These are phyloP conservation scores for Anticlea derivata DNA, from an alignment of 2,888 invertebrate genomes.

Conservation along the genomic window DNA sequence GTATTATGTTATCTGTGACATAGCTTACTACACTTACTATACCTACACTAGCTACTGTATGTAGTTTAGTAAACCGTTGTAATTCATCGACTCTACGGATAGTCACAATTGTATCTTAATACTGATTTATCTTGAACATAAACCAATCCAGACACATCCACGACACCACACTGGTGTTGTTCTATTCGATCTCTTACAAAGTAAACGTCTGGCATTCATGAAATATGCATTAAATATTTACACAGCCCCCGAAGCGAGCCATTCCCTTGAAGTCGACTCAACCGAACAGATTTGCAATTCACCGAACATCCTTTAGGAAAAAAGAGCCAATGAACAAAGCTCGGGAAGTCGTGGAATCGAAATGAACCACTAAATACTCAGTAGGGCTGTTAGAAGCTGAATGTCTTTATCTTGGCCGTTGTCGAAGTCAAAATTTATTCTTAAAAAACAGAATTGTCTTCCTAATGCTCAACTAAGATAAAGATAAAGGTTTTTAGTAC, in stretches of 20 bases:
- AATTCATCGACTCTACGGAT: no score
- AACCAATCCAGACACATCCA: constrained; percentile 30
- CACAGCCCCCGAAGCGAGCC: constrained; percentile 65
- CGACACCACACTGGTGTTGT: constrained; percentile 59
- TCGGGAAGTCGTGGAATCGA: constrained; percentile 60
- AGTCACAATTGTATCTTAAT: no score
- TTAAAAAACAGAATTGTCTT: constrained; percentile 16
- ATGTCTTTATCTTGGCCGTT: constrained; percentile 23
- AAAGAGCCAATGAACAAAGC: constrained; percentile 69
- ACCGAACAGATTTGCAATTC: constrained; percentile 80
- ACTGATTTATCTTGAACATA: background rate
- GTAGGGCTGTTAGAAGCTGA: constrained; percentile 30
- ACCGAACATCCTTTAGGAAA: constrained; percentile 75
- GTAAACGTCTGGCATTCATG: constrained; percentile 72
- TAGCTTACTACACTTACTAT: no score
- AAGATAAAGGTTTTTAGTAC: constrained; percentile 14
- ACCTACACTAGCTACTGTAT: no score
- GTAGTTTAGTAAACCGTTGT: no score
- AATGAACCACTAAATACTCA: constrained; percentile 70
- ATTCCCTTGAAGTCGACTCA: constrained; percentile 75
- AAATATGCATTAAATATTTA: constrained; percentile 83
- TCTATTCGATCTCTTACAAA: constrained; percentile 71
- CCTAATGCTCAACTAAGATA: constrained; percentile 7
- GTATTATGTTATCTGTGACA: no score
- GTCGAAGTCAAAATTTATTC: constrained; percentile 10